Evolutionary conservation across 2,113 vertebrate genomes (phyloP).

Genomic region (Morone chrysops): DNA sequence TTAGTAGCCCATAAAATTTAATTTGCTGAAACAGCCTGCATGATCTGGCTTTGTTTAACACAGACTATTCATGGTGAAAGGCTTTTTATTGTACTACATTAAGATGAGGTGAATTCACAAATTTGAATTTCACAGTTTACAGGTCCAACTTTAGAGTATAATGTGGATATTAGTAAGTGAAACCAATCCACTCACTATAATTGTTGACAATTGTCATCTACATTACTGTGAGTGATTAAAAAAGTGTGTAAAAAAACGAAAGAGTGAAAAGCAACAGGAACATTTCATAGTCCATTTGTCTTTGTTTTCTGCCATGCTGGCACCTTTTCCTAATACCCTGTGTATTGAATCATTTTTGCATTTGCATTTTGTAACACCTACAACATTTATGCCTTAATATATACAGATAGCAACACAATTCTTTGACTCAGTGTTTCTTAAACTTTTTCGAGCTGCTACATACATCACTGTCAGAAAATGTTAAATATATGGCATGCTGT

Average conservation of each 20-base stretch:
- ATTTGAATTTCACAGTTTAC: conserved; percentile 12
- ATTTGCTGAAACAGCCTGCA: conserved; percentile 8
- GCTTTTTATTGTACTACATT: conserved; percentile 12
- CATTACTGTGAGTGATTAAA: background rate
- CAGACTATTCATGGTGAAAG: background rate
- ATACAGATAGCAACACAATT: background rate
- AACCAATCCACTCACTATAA: background rate
- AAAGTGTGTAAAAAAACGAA: background rate
- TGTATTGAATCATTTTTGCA: background rate
- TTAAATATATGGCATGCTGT: conserved; percentile 21
- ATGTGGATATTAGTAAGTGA: conserved; percentile 3
- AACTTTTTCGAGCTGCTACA: conserved; percentile 11
- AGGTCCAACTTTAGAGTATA: background rate
- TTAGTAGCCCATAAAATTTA: conserved; percentile 10
- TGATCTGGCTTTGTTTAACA: conserved; percentile 13
- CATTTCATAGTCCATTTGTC: background rate
- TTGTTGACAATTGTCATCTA: background rate
- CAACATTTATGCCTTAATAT: background rate
- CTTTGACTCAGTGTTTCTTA: conserved; percentile 3
- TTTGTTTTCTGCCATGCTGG: background rate
- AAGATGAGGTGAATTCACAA: conserved; percentile 1
- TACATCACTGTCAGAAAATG: conserved; percentile 49
- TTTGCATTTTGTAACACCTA: conserved; percentile 5
- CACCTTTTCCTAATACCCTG: background rate
- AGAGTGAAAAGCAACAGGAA: background rate